These are phyloP conservation scores for Lagopus muta DNA, from an alignment of 2,113 vertebrate genomes.

Conservation along the genomic window DNA sequence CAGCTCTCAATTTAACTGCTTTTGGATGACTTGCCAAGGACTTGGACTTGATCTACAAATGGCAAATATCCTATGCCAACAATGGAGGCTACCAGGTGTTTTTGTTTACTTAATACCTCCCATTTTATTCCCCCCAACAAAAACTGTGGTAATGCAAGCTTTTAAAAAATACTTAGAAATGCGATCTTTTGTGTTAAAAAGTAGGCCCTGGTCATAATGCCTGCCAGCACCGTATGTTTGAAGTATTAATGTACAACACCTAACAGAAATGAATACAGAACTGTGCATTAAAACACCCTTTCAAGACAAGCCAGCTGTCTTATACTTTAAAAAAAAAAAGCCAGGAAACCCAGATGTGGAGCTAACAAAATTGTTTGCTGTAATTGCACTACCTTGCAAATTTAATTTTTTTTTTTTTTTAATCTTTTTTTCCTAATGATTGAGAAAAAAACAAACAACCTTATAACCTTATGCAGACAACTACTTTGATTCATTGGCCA, in stretches of 20 bases:
- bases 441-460: background rate
- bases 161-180: constrained; percentile 50
- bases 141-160: constrained; percentile 16
- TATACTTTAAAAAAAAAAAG: background rate
- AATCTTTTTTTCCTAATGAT: background rate
- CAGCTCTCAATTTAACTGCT: background rate
- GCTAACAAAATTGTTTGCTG: constrained; percentile 32
- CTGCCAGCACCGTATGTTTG: constrained; percentile 39
- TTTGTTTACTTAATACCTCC: constrained; percentile 44
- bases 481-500: background rate
- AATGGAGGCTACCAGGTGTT: constrained; percentile 23
- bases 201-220: background rate
- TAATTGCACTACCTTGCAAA: constrained; percentile 41
- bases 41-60: background rate
- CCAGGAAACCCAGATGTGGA: constrained; percentile 44
- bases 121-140: background rate
- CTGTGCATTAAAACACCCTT: constrained; percentile 47
- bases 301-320: constrained; percentile 54
- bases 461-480: background rate
- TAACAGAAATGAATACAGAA: constrained; percentile 50
- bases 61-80: background rate
- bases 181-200: constrained; percentile 42
- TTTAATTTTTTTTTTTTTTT: background rate
- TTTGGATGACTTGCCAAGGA: background rate
- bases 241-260: constrained; percentile 53